A percentile compares a stretch with the other conserved stretches of the same genome.
Evolutionary conservation across 2,113 vertebrate genomes (phyloP).

Genomic region (Paraplagusia blochii): DNA sequence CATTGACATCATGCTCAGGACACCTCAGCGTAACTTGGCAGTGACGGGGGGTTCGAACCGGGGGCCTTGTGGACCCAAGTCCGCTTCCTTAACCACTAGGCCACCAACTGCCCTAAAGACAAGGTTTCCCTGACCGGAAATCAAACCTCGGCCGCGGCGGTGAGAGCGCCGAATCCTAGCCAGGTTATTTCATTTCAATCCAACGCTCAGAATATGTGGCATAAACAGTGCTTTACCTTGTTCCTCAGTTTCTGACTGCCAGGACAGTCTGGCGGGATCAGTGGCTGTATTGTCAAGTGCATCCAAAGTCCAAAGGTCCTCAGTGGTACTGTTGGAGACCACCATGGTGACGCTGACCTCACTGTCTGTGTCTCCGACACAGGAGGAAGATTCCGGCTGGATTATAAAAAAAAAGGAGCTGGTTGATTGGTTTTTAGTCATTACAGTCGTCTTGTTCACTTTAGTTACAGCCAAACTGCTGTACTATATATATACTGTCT

Average conservation of each 20-base stretch:
- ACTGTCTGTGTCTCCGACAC: conserved; percentile 59
- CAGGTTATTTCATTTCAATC: no score
- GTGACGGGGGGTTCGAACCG: no score
- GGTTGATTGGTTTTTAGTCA: no score
- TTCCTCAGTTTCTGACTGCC: conserved; percentile 40
- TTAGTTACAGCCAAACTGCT: no score
- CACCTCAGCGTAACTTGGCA: no score
- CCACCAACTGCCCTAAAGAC: no score
- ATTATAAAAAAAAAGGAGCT: neutral
- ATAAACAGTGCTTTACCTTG: conserved; percentile 15
- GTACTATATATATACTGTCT: no score
- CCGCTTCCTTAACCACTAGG: no score
- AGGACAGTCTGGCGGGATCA: conserved; percentile 26
- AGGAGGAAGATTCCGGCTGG: conserved; percentile 35
- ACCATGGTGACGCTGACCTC: conserved; percentile 60
- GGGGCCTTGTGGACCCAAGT: no score
- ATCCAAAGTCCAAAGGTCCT: conserved; percentile 2
- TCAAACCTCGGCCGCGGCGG: conserved; percentile 69
- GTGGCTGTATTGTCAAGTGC: neutral
- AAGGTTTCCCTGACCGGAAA: conserved; percentile 71
- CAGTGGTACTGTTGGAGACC: conserved; percentile 68
- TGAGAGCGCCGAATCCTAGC: conserved; percentile 77
- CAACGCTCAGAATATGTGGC: no score
- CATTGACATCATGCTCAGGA: no score
- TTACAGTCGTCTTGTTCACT: no score